Evolutionary conservation across 2,113 vertebrate species (phyloP).

Genomic region (Pteruthius melanotis): DNA sequence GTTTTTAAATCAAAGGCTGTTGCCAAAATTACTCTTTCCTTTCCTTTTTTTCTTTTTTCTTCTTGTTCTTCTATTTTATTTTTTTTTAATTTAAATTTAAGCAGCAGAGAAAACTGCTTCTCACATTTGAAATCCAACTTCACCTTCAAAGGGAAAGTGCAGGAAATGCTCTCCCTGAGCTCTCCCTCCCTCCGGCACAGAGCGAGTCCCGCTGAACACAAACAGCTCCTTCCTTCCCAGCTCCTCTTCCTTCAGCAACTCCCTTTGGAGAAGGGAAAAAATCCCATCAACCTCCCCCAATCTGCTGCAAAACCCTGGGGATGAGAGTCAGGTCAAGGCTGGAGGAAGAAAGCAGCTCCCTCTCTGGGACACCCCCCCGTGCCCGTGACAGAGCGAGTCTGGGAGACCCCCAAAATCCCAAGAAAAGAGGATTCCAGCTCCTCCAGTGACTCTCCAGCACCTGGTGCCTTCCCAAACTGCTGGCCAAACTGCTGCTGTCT

Average conservation of each 20-base stretch:
- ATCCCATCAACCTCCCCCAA: neutral
- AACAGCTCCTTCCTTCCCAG: neutral
- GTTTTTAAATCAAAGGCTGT: neutral
- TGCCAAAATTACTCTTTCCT: neutral
- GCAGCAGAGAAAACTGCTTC: neutral
- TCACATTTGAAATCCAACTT: neutral
- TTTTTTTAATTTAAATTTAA: neutral
- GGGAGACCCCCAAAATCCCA: neutral
- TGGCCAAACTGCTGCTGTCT: no score
- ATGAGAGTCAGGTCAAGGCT: neutral
- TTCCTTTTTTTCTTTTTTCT: rapidly evolving
- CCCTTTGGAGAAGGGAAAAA: neutral
- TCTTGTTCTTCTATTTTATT: no score
- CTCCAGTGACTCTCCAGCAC: neutral
- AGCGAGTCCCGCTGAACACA: neutral
- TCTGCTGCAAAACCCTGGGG: neutral
- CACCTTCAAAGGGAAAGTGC: neutral
- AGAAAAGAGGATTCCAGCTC: neutral
- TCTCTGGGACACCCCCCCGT: neutral
- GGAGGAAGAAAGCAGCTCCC: neutral
- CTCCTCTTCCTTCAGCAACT: neutral
- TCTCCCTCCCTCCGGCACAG: neutral
- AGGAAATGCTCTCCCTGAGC: neutral
- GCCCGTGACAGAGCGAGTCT: neutral
- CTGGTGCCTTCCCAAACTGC: neutral